Percentiles rank a stretch among this genome's conserved stretches.
Conservation (phyloP, 1,140 invertebrate genomes). For the Drosophila malerkotliana region DNA sequence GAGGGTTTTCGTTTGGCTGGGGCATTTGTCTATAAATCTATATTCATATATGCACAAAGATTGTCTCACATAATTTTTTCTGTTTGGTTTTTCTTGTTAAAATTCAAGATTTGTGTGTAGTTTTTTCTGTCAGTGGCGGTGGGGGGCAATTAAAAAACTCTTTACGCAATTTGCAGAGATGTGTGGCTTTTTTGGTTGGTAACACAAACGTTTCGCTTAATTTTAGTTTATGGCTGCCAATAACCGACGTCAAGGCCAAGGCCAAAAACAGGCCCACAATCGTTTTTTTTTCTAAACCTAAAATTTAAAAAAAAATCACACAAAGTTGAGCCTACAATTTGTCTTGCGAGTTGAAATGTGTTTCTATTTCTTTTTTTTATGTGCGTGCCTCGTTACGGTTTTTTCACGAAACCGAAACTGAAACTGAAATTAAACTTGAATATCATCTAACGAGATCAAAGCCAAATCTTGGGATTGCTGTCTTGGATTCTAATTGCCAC, state of each 20-base stretch:
- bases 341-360: constrained; percentile 32
- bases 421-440: constrained; percentile 48
- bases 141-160: constrained; percentile 55
- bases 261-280: constrained; percentile 48
- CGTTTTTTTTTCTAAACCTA: constrained; percentile 49
- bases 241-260: constrained; percentile 63
- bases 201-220: constrained; percentile 48
- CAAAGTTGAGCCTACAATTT: constrained; percentile 52
- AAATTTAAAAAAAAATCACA: constrained; percentile 1
- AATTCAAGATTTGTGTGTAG: neutral
- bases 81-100: neutral
- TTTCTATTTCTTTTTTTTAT: constrained; percentile 8
- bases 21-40: constrained; percentile 10
- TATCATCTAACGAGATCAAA: constrained; percentile 48
- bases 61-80: constrained; percentile 46
- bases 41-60: constrained; percentile 40
- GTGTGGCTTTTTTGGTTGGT: constrained; percentile 17
- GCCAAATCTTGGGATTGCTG: constrained; percentile 15
- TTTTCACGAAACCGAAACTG: constrained; percentile 42
- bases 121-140: constrained; percentile 10
- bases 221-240: constrained; percentile 66
- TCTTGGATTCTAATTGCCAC: constrained; percentile 29
- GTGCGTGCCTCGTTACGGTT: constrained; percentile 43
- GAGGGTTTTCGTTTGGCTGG: constrained; percentile 7
- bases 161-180: constrained; percentile 59